phyloP scores from a whole-genome alignment of 2,888 invertebrate genomes.

The Tiphia femorata region DNA sequence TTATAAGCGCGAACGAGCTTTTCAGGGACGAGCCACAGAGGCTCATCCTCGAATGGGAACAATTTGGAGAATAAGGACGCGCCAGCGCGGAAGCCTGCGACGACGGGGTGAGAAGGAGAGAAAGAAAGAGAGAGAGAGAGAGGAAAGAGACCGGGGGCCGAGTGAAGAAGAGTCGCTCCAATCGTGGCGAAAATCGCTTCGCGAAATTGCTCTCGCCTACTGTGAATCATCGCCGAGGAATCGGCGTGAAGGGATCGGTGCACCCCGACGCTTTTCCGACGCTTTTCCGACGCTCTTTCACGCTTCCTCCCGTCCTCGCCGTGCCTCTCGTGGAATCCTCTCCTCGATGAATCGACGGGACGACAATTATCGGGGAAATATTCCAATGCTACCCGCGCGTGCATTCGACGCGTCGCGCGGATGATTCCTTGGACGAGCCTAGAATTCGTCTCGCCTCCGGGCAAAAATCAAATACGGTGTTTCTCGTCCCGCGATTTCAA shows the following conservation, averaged over 20 bases:
- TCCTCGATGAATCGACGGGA: no score
- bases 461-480: no score
- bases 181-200: conserved; percentile 35
- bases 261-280: conserved; percentile 15
- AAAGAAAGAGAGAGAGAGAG: background rate
- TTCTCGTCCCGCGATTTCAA: no score
- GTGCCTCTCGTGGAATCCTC: no score
- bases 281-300: background rate
- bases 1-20: conserved; percentile 63
- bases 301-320: background rate
- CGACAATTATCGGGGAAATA: no score
- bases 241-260: background rate
- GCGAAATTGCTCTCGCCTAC: conserved; percentile 32
- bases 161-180: conserved; percentile 28
- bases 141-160: background rate
- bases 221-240: conserved; percentile 14
- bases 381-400: no score
- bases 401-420: no score
- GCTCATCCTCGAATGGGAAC: conserved; percentile 61
- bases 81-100: conserved; percentile 35
- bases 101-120: conserved; percentile 4
- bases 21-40: conserved; percentile 54
- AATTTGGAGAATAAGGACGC: conserved; percentile 57
- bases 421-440: no score
- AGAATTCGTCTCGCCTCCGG: no score